phyloP scores from a whole-genome alignment of 1,140 invertebrate species.

The Zaprionus ghesquierei region DNA sequence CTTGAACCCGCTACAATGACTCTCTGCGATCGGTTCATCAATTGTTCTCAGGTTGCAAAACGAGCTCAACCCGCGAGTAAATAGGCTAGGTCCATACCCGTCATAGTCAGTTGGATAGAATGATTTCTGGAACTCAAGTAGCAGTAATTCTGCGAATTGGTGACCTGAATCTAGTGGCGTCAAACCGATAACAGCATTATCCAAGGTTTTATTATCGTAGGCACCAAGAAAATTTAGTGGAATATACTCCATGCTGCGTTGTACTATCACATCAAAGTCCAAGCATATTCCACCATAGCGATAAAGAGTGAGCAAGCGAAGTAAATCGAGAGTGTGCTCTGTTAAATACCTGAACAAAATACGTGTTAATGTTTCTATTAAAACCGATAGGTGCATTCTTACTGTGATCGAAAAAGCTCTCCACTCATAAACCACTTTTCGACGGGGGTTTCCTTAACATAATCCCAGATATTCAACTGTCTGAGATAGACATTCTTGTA shows the following conservation, averaged over 20 bases:
- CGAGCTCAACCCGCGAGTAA: background rate
- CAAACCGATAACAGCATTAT: background rate
- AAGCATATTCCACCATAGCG: slow-evolving; percentile 60
- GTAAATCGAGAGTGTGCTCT: slow-evolving; percentile 85
- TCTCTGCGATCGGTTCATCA: background rate
- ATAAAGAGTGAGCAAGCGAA: slow-evolving; percentile 88
- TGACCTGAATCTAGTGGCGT: background rate
- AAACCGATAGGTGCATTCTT: background rate
- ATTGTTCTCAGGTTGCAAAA: background rate
- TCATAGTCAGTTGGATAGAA: background rate
- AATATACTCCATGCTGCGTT: background rate
- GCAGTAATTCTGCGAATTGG: background rate
- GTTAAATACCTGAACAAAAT: background rate
- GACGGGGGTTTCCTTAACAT: slow-evolving; percentile 85
- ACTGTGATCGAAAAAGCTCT: slow-evolving; percentile 84
- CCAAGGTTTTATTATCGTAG: background rate
- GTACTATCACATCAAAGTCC: slow-evolving; percentile 9
- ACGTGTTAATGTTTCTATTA: background rate
- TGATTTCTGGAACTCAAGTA: background rate
- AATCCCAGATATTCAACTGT: slow-evolving; percentile 84
- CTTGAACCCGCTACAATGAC: background rate
- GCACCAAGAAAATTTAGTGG: background rate
- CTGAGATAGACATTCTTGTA: slow-evolving; percentile 86
- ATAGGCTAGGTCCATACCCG: background rate
- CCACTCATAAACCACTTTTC: slow-evolving; percentile 85